Base-by-base conservation (phyloP, 2,113 vertebrate species). In the Oreotrochilus melanogaster region DNA sequence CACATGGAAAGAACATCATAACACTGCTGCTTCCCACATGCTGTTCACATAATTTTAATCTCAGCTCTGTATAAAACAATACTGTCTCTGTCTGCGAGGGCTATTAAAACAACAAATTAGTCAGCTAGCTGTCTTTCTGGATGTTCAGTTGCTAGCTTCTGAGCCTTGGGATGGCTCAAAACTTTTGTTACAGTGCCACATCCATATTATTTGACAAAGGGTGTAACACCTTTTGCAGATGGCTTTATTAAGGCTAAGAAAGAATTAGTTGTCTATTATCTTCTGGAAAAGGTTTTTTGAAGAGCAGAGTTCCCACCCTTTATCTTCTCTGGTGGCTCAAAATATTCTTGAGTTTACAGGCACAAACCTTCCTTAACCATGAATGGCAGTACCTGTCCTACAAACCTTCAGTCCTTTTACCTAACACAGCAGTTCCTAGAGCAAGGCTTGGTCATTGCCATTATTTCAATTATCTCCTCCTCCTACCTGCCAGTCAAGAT, bases 131-230 rank as follows among this genome's bases (percentile, higher is more conserved):
- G n/a, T 61, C 42, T 8, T 13, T n/a, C 23, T 27, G 45, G 6
- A 17, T 58, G 24, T 45, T 17, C 23, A 14, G 12, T 7, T 22
- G 10, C 17, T 78, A 28, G n/a, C 30, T 72, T 60, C 35, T n/a
- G 43, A 35, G 7, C 50, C 74, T 22, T 24, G 27, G 21, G 11
- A 87, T 73, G 10, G 24, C 27, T 78, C 54, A 61, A 61, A 80
- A 35, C 17, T 62, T 45, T 6, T 62, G 39, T 24, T 24, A n/a
- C n/a, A 48, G 18, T 57, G 42, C 21, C 50, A 53, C 18, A 65
- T 45, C 31, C 2, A 0, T 47, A 9, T 4, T 1, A 0, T 33
- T 17, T 51, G n/a, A 57, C 13, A 64, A 67, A 72, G 19, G n/a
- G 4, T 7, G 1, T 2, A 53, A 61, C 4, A 9, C 6, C 25